Conservation (phyloP, 2,113 vertebrate genomes). For the Thryonomys swinderianus region DNA sequence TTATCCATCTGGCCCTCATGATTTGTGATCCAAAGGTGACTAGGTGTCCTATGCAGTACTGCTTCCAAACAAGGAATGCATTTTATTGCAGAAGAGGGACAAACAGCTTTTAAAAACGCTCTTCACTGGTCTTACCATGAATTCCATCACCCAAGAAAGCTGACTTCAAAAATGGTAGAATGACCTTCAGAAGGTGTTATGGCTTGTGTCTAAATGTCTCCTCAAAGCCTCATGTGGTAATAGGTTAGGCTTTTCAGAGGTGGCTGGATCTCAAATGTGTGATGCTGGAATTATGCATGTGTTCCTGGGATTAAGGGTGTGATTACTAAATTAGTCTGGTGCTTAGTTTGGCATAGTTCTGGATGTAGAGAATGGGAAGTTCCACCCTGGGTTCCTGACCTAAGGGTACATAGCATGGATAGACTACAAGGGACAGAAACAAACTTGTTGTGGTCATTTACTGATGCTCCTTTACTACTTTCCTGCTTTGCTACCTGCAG, state of each 20-base stretch:
- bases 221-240: not conserved
- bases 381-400: not conserved
- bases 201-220: not conserved
- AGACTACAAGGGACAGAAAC: not conserved
- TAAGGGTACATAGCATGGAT: not conserved
- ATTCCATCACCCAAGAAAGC: not conserved
- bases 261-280: not conserved
- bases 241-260: not conserved
- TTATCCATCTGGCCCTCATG: not conserved
- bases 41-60: not conserved
- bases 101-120: not conserved
- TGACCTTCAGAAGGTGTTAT: not conserved
- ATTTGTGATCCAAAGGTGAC: not conserved
- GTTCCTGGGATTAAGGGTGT: not conserved
- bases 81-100: not conserved
- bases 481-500: not conserved
- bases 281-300: not conserved
- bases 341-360: not conserved
- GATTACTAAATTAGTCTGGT: not conserved
- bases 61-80: constrained; percentile 8
- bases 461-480: not conserved
- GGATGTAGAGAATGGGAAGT: not conserved
- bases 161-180: not conserved
- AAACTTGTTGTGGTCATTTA: not conserved
- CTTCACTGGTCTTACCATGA: not conserved